Evolutionary conservation across 2,888 invertebrate species (phyloP).

Genomic region (Heteropelma amictum): DNA sequence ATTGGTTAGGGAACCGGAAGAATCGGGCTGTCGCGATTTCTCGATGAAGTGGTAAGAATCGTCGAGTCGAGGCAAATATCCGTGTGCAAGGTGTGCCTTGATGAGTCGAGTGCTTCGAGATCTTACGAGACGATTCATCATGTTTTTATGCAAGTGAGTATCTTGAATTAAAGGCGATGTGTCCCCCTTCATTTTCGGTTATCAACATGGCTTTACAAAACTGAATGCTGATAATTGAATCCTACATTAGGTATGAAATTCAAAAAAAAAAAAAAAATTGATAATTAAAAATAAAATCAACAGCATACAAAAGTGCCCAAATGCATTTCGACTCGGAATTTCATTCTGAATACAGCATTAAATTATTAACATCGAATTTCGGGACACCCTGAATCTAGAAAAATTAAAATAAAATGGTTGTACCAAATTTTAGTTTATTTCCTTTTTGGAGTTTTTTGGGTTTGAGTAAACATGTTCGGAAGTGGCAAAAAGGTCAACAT

Average conservation of each 20-base stretch:
- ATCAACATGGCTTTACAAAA: too few relatives aligned
- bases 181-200: neutral
- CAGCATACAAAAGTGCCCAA: too few relatives aligned
- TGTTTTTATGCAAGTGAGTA: slow-evolving; percentile 63
- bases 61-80: slow-evolving; percentile 62
- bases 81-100: slow-evolving; percentile 55
- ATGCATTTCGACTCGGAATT: too few relatives aligned
- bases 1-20: slow-evolving; percentile 25
- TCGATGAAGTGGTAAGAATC: slow-evolving; percentile 73
- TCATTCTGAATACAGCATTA: too few relatives aligned
- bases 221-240: too few relatives aligned
- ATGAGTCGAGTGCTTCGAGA: slow-evolving; percentile 52
- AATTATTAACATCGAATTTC: too few relatives aligned
- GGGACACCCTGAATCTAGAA: too few relatives aligned
- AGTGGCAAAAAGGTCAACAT: neutral
- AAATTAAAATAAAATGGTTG: too few relatives aligned
- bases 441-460: neutral
- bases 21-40: slow-evolving; percentile 81
- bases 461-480: too few relatives aligned
- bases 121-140: slow-evolving; percentile 61
- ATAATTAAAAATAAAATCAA: neutral
- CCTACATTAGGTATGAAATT: too few relatives aligned
- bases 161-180: neutral
- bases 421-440: neutral
- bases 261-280: too few relatives aligned